Evolutionary conservation across 2,888 invertebrate genomes (phyloP).

Genomic region (Nomada hirtipes): DNA sequence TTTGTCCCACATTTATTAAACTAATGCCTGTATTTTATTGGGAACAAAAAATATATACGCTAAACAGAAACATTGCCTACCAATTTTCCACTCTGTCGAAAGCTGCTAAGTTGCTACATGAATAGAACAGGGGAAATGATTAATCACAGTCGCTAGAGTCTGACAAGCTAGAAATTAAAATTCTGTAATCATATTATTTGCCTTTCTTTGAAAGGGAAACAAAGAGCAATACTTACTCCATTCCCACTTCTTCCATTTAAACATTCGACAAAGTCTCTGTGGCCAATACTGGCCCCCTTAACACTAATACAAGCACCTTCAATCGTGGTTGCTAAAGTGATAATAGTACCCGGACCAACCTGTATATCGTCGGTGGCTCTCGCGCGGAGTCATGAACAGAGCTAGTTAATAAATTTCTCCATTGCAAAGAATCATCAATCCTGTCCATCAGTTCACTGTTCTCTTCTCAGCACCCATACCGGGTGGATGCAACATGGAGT

Average conservation of each 20-base stretch:
- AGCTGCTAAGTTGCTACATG: too few species aligned
- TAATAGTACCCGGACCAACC: neutral
- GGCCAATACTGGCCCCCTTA: neutral
- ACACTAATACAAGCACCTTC: neutral
- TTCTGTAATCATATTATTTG: too few species aligned
- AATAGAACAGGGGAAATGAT: too few species aligned
- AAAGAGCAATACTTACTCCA: too few species aligned
- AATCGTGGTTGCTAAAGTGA: neutral
- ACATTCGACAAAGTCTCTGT: neutral
- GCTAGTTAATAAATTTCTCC: constrained; percentile 15
- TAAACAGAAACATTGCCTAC: too few species aligned
- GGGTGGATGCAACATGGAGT: constrained; percentile 92
- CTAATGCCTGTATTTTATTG: too few species aligned
- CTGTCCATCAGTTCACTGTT: constrained; percentile 60
- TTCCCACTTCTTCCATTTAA: neutral
- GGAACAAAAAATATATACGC: too few species aligned
- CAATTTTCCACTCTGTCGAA: too few species aligned
- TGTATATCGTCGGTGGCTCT: neutral
- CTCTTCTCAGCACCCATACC: constrained; percentile 89
- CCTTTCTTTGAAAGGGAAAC: too few species aligned
- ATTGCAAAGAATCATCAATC: constrained; percentile 28
- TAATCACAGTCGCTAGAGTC: too few species aligned
- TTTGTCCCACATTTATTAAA: too few species aligned
- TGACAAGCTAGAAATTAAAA: too few species aligned
- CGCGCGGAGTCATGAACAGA: neutral